phyloP scores from a whole-genome alignment of 2,113 vertebrate species.

The Albula glossodonta region DNA sequence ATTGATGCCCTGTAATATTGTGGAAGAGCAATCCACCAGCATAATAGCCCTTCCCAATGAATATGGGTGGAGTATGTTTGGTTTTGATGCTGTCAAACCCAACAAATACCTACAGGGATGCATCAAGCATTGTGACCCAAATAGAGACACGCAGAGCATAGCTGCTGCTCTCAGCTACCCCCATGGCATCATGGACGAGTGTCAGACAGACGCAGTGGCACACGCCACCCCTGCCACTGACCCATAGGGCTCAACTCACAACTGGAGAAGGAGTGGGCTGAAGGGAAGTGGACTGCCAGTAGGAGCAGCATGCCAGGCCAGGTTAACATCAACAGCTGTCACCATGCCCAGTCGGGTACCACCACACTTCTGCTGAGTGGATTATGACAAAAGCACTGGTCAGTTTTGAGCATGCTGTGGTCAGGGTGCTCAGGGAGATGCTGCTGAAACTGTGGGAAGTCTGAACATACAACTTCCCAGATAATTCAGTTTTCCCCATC shows the following conservation, averaged over 20 bases:
- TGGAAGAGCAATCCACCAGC: neutral
- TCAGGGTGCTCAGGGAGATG: neutral
- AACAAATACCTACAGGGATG: neutral
- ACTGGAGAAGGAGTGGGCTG: neutral
- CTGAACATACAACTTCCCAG: neutral
- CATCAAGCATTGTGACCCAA: constrained; percentile 6
- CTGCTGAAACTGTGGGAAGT: neutral
- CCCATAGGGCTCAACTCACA: neutral
- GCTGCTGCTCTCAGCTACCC: neutral
- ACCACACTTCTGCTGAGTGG: neutral
- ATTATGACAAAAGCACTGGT: neutral
- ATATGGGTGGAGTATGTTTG: neutral
- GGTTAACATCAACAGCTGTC: neutral
- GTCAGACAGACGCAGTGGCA: neutral
- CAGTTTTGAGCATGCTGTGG: neutral
- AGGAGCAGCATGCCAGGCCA: neutral
- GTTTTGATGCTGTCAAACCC: neutral
- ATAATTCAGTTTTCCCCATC: neutral
- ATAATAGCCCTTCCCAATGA: neutral
- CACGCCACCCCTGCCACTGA: neutral
- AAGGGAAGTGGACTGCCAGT: neutral
- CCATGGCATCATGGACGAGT: neutral
- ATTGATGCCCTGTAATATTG: neutral
- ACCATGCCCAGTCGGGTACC: neutral
- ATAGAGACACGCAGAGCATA: neutral